These are phyloP conservation scores for Ricordea florida DNA, from an alignment of 92 coral and sea anemone genomes.

Conservation along the genomic window DNA sequence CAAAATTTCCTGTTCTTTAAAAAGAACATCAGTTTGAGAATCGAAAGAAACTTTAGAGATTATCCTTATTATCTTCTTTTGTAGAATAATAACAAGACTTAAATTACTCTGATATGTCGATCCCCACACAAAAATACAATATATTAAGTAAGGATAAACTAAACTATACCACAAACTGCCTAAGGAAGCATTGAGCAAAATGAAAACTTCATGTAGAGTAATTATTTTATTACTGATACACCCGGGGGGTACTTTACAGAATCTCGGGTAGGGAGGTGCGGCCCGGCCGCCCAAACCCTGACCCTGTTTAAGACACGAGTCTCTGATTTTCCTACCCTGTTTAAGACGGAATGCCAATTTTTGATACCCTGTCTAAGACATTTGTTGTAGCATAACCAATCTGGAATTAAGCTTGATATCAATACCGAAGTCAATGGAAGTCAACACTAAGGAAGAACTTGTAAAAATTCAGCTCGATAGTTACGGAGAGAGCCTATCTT, in stretches of 20 bases:
- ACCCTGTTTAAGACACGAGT: neutral
- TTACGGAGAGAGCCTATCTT: neutral
- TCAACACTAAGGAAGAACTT: too few relatives aligned
- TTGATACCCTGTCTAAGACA: neutral
- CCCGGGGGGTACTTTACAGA: too few relatives aligned
- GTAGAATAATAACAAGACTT: neutral
- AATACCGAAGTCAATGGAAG: too few relatives aligned
- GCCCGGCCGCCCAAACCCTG: neutral
- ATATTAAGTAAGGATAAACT: neutral
- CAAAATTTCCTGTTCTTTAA: neutral
- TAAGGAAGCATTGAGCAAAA: too few relatives aligned
- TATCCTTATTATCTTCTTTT: too few relatives aligned
- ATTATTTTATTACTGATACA: too few relatives aligned
- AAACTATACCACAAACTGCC: too few relatives aligned
- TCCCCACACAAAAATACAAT: neutral
- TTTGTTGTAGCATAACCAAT: too few relatives aligned
- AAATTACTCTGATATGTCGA: too few relatives aligned
- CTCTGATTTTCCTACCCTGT: neutral
- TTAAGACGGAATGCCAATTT: neutral
- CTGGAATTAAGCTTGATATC: too few relatives aligned
- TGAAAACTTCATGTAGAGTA: too few relatives aligned
- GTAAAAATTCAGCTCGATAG: too few relatives aligned
- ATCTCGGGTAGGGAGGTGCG: neutral
- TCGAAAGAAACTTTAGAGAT: neutral
- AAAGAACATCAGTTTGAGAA: constrained; percentile 9